Evolutionary conservation across 2,113 vertebrate species (phyloP).

Genomic region (Scatophagus argus): DNA sequence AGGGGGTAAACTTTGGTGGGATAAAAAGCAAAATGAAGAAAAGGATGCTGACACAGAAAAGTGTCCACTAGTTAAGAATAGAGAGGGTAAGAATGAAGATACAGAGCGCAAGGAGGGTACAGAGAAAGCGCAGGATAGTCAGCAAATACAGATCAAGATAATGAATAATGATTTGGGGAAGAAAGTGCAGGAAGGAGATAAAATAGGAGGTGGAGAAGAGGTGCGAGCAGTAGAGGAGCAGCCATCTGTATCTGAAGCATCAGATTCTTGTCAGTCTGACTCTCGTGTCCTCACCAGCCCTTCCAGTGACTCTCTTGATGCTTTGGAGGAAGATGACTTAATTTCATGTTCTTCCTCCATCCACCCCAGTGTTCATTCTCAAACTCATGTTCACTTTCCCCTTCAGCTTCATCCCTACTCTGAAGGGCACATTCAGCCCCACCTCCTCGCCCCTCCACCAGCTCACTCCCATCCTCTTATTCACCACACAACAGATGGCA

Average conservation of each 20-base stretch:
- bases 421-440: slow-evolving; percentile 23
- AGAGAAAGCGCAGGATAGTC: neutral
- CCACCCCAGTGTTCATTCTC: slow-evolving; percentile 59
- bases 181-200: neutral
- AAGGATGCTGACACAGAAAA: slow-evolving; percentile 51
- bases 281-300: slow-evolving; percentile 86
- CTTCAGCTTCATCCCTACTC: slow-evolving; percentile 51
- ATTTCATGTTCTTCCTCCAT: slow-evolving; percentile 85
- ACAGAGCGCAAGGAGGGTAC: neutral
- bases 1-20: slow-evolving; percentile 13
- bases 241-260: slow-evolving; percentile 85
- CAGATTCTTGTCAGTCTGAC: slow-evolving; percentile 89
- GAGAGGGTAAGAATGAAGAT: slow-evolving; percentile 27
- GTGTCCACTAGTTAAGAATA: neutral
- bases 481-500: slow-evolving; percentile 19
- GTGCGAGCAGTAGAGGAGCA: slow-evolving; percentile 57
- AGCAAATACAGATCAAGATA: slow-evolving; percentile 10
- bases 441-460: slow-evolving; percentile 69
- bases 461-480: slow-evolving; percentile 70
- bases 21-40: slow-evolving; percentile 56
- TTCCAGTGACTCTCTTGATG: slow-evolving; percentile 93
- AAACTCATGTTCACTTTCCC: neutral
- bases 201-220: slow-evolving; percentile 17
- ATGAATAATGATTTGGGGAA: neutral
- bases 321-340: slow-evolving; percentile 91